Percentiles rank a stretch among this genome's conserved stretches.
Evolutionary conservation across 2,797 vertebrate species (phyloP).

Genomic region (Carapus acus): DNA sequence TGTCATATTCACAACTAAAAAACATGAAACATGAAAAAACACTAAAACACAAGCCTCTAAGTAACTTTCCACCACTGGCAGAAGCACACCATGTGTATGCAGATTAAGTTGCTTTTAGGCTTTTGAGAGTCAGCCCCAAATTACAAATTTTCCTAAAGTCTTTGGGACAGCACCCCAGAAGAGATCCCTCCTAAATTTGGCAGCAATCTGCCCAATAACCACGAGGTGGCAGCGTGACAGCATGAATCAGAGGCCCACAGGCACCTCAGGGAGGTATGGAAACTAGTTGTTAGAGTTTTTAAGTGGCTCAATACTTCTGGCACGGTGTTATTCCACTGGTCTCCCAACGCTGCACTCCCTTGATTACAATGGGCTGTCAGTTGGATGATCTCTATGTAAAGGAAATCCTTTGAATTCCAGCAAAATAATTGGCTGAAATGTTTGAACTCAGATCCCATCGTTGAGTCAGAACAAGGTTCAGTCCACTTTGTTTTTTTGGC

Average conservation of each 20-base stretch:
- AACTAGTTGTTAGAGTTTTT: not conserved
- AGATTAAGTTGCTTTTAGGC: too few relatives aligned
- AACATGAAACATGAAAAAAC: too few relatives aligned
- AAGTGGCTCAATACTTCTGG: conserved; percentile 1
- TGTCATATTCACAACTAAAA: conserved; percentile 16
- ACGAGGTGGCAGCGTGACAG: conserved; percentile 62
- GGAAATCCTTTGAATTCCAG: conserved; percentile 4
- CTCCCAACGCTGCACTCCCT: not conserved
- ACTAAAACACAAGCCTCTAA: too few relatives aligned
- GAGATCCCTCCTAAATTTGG: not conserved
- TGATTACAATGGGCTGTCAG: not conserved
- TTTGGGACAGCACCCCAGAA: conserved; percentile 4
- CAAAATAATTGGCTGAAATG: conserved; percentile 13
- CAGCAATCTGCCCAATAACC: conserved; percentile 23
- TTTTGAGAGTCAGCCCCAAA: too few relatives aligned
- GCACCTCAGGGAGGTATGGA: conserved; percentile 38
- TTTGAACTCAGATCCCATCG: conserved; percentile 19
- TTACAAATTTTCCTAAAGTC: too few relatives aligned
- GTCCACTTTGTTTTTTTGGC: conserved; percentile 24
- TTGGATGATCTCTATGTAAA: not conserved
- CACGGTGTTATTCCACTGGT: not conserved
- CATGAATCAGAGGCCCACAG: conserved; percentile 19
- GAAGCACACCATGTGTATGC: too few relatives aligned
- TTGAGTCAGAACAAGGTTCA: conserved; percentile 42
- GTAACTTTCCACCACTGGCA: too few relatives aligned